Evolutionary conservation across 2,888 invertebrate species (phyloP), one percentile per base, ranked within the genome.

Genomic region (Lepidocyrtoides sp.): DNA sequence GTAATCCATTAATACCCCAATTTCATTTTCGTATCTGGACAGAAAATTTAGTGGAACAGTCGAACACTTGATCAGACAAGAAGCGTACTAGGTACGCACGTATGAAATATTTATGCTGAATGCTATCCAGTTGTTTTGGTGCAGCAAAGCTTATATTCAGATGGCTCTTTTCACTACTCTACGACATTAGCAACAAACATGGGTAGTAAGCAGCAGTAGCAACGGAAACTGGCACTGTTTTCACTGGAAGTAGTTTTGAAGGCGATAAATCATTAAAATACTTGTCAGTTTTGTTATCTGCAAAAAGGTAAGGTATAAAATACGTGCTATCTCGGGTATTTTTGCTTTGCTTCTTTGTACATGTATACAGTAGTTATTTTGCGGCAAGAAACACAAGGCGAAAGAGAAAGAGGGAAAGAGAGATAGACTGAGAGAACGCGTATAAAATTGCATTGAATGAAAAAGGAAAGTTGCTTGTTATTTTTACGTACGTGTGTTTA

Each of bases 1-100:
- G 60, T 87, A 87, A 87, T 87, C 88, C 88, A 88, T 72, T 88
- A 88, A 88, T 88, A 82, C 72, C 88, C 88, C 88, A 88, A 88
- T 88, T 88, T 82, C 82, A 88, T 82, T 82, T 81, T 81, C 72
- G 26, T 36, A 23, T 32, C 51, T 32, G 48, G 51, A 41, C 17
- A 29, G 20, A 79, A 77, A 63, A 75, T 41, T n/a, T n/a, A 17
- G 17, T 72, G 72, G 26, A 48, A 12, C 41, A 66, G 66, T 32
- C 23, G 66, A n/a, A 69, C 88, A 82, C 82, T 81, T 57, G 41
- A 88, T 81, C 63, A 63, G 66, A 72, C 41, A 57, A 54, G 57
- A 5, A 77, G 77, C 7, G 84, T n/a, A 72, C 17, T 12, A 72
- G 23, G 17, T n/a, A 48, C 29, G 41, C 63, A 23, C 1, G 36